phyloP scores from a whole-genome alignment of 2,888 invertebrate species.

The Tipula helvola region DNA sequence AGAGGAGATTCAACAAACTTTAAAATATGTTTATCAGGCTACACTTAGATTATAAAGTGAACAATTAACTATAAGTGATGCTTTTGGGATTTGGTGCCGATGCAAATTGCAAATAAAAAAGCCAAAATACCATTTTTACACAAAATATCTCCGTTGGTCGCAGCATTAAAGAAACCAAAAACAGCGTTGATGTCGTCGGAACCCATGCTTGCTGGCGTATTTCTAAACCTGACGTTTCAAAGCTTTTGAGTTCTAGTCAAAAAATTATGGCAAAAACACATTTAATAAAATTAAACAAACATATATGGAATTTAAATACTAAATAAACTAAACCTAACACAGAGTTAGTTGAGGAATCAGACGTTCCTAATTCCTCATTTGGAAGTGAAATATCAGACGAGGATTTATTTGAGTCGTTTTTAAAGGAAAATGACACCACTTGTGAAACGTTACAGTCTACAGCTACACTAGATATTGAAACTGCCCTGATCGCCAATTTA shows the following conservation, averaged over 20 bases:
- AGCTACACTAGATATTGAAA: not conserved
- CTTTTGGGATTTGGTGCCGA: not conserved
- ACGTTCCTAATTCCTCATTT: not conserved
- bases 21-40: conserved; percentile 4
- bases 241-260: not conserved
- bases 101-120: not conserved
- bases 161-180: not conserved
- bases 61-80: not conserved
- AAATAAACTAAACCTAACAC: not conserved
- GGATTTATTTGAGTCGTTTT: conserved; percentile 6
- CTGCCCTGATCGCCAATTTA: not conserved
- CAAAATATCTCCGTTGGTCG: not conserved
- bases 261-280: not conserved
- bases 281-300: not conserved
- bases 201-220: not conserved
- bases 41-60: not conserved
- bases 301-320: not conserved
- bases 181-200: not conserved
- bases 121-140: not conserved
- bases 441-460: not conserved
- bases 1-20: not conserved
- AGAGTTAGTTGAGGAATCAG: not conserved
- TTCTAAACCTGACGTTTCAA: not conserved
- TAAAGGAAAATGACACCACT: not conserved
- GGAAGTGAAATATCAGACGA: not conserved